Percentiles rank a stretch among this genome's conserved stretches.
phyloP scores from a whole-genome alignment of 1,140 invertebrate genomes.

The Drosophila quadrilineata region DNA sequence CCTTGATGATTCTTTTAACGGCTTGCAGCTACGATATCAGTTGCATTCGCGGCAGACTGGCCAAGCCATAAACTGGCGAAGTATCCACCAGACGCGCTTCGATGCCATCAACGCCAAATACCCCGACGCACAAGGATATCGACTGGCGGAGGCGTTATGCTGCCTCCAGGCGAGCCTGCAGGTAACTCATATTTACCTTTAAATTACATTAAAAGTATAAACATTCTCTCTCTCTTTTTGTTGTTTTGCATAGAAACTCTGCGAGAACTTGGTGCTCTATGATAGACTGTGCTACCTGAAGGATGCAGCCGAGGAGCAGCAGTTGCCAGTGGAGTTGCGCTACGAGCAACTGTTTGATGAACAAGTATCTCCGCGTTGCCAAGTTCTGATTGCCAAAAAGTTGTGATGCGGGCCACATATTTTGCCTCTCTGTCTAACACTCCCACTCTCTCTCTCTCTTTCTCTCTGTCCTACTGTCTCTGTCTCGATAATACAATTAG shows the following conservation, averaged over 20 bases:
- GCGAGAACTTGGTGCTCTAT: constrained; percentile 87
- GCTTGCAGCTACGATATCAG: constrained; percentile 24
- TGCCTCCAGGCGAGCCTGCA: constrained; percentile 73
- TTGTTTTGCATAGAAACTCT: constrained; percentile 82
- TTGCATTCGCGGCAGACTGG: constrained; percentile 16
- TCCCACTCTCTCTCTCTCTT: neutral
- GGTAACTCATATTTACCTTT: constrained; percentile 46
- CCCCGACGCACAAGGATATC: constrained; percentile 21
- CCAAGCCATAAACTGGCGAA: constrained; percentile 13
- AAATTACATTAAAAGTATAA: constrained; percentile 31
- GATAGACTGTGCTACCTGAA: constrained; percentile 86
- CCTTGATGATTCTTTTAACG: neutral
- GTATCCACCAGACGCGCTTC: constrained; percentile 41
- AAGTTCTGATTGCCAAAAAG: constrained; percentile 82
- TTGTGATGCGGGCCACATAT: constrained; percentile 49
- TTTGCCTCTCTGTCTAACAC: too few relatives aligned
- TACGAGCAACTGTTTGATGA: constrained; percentile 84
- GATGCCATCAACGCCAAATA: constrained; percentile 30
- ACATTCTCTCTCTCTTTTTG: neutral
- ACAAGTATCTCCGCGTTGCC: constrained; percentile 84
- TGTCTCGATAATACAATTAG: constrained; percentile 49
- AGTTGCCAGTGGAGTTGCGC: constrained; percentile 74
- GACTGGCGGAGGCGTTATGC: constrained; percentile 60
- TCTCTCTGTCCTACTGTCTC: constrained; percentile 11
- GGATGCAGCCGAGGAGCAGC: constrained; percentile 82